Evolutionary conservation across 2,113 vertebrate genomes (phyloP).

Genomic region (Piaya cayana): DNA sequence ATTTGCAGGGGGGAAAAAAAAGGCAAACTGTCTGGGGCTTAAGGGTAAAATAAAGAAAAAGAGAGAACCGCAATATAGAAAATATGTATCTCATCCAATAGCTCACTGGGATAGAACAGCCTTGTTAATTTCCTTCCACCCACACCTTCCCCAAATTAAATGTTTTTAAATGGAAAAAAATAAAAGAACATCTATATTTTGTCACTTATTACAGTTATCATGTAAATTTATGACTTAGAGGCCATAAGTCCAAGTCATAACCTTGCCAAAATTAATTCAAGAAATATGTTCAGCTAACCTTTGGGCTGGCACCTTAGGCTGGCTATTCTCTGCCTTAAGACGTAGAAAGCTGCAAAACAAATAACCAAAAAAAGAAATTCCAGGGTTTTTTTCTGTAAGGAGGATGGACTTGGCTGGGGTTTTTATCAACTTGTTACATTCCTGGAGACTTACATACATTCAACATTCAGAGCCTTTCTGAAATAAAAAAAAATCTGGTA

Average conservation of each 20-base stretch:
- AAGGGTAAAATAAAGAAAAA: not conserved
- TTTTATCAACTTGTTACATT: conserved; percentile 85
- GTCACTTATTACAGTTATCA: conserved; percentile 12
- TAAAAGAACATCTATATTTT: not conserved
- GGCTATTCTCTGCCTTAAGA: conserved; percentile 97
- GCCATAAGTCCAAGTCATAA: conserved; percentile 74
- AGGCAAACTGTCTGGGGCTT: not conserved
- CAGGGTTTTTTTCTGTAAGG: conserved; percentile 78
- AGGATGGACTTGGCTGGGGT: conserved; percentile 81
- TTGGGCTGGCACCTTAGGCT: conserved; percentile 96
- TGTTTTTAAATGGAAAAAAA: not conserved
- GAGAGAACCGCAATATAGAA: not conserved
- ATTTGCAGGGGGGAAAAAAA: not conserved
- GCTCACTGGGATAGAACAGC: not conserved
- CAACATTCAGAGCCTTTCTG: conserved; percentile 81
- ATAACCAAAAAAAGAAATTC: conserved; percentile 92
- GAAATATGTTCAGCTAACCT: conserved; percentile 95
- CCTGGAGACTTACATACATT: conserved; percentile 82
- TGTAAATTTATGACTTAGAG: conserved; percentile 71
- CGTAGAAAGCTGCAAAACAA: conserved; percentile 99
- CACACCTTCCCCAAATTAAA: not conserved
- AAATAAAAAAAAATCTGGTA: conserved; percentile 80
- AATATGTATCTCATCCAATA: not conserved
- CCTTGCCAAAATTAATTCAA: conserved; percentile 86
- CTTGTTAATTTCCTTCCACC: not conserved